Conservation (phyloP, 2,797 vertebrate genomes). For the Tinamus major region DNA sequence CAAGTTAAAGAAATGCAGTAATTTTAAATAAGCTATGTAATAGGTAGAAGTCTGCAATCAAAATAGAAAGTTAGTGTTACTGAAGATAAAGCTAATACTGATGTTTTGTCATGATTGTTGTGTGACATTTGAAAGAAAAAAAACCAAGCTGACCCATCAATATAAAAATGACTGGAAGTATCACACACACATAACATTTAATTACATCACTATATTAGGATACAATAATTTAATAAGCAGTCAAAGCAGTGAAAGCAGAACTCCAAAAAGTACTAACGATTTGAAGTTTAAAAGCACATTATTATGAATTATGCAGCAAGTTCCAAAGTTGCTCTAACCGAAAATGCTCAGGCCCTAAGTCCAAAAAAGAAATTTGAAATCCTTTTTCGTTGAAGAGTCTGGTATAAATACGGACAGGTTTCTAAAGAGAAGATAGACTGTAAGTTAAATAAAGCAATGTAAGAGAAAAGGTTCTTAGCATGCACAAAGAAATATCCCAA, state of each 20-base stretch:
- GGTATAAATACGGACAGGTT: not conserved
- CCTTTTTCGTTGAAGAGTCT: not conserved
- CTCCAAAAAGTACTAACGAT: not conserved
- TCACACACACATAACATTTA: not conserved
- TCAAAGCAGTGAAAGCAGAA: not conserved
- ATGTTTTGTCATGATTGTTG: not conserved
- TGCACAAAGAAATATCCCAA: not conserved
- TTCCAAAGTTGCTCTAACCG: not conserved
- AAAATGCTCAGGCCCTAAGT: not conserved
- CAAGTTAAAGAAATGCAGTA: not conserved
- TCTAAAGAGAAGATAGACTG: not conserved
- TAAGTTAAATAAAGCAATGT: not conserved
- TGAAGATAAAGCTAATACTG: not conserved
- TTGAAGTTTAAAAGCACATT: not conserved
- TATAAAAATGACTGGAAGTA: not conserved
- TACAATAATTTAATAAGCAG: not conserved
- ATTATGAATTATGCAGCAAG: not conserved
- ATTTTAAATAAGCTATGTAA: slow-evolving; percentile 28
- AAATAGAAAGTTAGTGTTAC: not conserved
- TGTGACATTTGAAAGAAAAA: not conserved
- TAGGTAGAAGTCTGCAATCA: not conserved
- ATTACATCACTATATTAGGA: not conserved
- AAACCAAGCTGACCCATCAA: not conserved
- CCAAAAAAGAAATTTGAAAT: not conserved
- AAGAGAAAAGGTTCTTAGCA: not conserved